phyloP scores from a whole-genome alignment of 2,888 invertebrate species.

The Cheilosia scutellata region DNA sequence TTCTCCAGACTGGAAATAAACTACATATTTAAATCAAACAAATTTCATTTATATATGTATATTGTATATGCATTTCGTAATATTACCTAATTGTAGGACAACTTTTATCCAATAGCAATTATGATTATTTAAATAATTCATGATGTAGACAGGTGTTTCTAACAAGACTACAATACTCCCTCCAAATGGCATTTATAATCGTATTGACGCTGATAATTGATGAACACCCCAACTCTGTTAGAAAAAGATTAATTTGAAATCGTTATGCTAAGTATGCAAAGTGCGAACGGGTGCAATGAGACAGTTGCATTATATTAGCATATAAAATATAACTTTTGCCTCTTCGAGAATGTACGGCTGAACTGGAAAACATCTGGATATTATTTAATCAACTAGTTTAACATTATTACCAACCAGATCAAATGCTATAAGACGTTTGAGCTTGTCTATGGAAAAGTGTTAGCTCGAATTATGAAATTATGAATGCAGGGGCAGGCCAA shows the following conservation, averaged over 20 bases:
- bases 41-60: conserved; percentile 45
- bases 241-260: conserved; percentile 14
- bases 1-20: conserved; percentile 28
- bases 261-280: conserved; percentile 10
- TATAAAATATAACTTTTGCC: conserved; percentile 43
- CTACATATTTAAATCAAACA: conserved; percentile 29
- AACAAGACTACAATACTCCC: conserved; percentile 25
- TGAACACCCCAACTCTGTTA: neutral
- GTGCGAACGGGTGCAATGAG: conserved; percentile 57
- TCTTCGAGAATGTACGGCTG: neutral
- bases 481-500: conserved; percentile 12
- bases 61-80: conserved; percentile 18
- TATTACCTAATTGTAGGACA: conserved; percentile 38
- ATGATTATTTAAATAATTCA: conserved; percentile 61
- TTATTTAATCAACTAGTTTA: conserved; percentile 63
- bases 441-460: conserved; percentile 55
- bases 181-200: conserved; percentile 12
- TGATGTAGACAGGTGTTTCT: conserved; percentile 67
- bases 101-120: conserved; percentile 31
- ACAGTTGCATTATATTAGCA: conserved; percentile 61
- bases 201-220: conserved; percentile 5
- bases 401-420: conserved; percentile 35
- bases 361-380: conserved; percentile 62
- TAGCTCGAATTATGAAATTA: conserved; percentile 26
- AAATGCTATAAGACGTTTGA: conserved; percentile 48